Percentiles rank a stretch among this genome's conserved stretches.
Evolutionary conservation across 2,888 invertebrate genomes (phyloP).

Genomic region (Zelleria hepariella): DNA sequence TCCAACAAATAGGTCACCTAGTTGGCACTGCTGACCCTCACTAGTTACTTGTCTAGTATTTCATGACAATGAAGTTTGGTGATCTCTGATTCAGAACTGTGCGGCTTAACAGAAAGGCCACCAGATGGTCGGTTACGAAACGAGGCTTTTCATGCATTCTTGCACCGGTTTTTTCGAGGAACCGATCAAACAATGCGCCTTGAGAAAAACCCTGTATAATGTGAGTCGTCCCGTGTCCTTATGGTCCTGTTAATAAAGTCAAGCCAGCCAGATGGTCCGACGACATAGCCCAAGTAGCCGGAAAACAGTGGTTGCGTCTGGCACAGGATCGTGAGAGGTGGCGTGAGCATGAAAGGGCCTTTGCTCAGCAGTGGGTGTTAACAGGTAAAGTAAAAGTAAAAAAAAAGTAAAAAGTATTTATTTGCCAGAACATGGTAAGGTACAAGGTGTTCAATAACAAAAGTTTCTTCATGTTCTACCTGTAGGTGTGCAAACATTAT

Average conservation of each 20-base stretch:
- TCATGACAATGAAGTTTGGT: background rate
- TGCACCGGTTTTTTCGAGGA: background rate
- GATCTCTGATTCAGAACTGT: background rate
- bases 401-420: too few species aligned
- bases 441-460: too few species aligned
- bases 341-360: too few species aligned
- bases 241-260: background rate
- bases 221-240: background rate
- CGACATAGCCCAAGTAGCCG: too few species aligned
- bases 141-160: background rate
- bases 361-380: too few species aligned
- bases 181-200: background rate
- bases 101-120: background rate
- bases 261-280: too few species aligned
- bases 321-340: too few species aligned
- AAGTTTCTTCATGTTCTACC: too few species aligned
- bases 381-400: too few species aligned
- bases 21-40: background rate
- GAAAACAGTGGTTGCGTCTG: too few species aligned
- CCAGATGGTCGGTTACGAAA: background rate
- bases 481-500: too few species aligned
- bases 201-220: background rate
- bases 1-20: background rate
- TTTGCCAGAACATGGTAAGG: too few species aligned
- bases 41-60: background rate